Evolutionary conservation across 1,140 invertebrate genomes (phyloP).

Genomic region (Drosophila hydei): DNA sequence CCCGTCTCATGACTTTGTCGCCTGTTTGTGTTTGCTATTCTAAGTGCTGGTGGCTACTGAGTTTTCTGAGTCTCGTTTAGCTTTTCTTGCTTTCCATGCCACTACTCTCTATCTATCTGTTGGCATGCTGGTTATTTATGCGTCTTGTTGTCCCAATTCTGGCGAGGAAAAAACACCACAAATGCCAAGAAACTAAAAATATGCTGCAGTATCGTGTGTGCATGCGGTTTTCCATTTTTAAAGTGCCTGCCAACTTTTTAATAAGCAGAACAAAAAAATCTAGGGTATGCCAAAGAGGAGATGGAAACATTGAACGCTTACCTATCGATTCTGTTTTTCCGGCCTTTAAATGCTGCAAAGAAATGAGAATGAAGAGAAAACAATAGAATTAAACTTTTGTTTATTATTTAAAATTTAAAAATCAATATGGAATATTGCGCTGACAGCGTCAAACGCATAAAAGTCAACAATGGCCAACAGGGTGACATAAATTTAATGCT

Average conservation of each 20-base stretch:
- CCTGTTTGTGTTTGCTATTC: conserved; percentile 70
- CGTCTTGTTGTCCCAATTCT: conserved; percentile 79
- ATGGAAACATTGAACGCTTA: conserved; percentile 40
- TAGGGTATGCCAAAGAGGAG: not conserved
- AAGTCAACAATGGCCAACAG: conserved; percentile 48
- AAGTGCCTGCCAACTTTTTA: conserved; percentile 56
- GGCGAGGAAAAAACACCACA: conserved; percentile 1
- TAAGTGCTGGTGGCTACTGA: conserved; percentile 65
- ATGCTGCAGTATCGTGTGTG: conserved; percentile 53
- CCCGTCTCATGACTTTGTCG: conserved; percentile 33
- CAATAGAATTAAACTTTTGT: conserved; percentile 23
- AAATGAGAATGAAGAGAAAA: not conserved
- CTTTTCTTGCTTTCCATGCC: conserved; percentile 5
- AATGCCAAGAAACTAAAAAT: not conserved
- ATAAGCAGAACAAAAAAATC: conserved; percentile 48
- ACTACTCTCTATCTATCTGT: conserved; percentile 34
- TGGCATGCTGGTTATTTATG: conserved; percentile 80
- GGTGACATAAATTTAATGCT: conserved; percentile 69
- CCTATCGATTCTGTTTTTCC: conserved; percentile 61
- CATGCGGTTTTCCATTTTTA: conserved; percentile 52
- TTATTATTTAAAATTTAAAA: conserved; percentile 64
- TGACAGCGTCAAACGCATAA: conserved; percentile 55
- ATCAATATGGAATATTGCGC: conserved; percentile 67
- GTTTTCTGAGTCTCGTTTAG: conserved; percentile 53
- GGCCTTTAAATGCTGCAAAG: conserved; percentile 22